Percentiles rank a stretch among this genome's conserved stretches.
These are phyloP conservation scores for Calvadosia cruxmelitensis DNA, from an alignment of 30 jellyfish, hydroid and myxozoan species.

Conservation along the genomic window DNA sequence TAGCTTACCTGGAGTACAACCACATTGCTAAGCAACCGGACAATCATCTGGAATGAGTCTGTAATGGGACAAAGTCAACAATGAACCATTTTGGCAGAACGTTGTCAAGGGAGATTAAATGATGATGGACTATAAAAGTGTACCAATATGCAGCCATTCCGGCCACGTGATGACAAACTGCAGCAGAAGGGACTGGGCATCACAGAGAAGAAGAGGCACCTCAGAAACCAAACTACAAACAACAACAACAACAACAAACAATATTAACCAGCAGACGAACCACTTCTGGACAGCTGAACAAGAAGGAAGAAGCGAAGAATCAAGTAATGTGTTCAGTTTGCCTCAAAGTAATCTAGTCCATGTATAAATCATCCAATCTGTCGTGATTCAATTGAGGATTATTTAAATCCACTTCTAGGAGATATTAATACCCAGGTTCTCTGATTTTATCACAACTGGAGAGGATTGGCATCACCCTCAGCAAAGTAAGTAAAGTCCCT, in stretches of 20 bases:
- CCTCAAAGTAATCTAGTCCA: too few relatives aligned
- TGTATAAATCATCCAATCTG: too few relatives aligned
- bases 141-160: conserved; percentile 36
- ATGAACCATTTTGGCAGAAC: background rate
- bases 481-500: too few relatives aligned
- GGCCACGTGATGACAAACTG: conserved; percentile 72
- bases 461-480: too few relatives aligned
- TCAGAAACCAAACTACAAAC: background rate
- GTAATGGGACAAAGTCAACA: background rate
- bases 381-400: too few relatives aligned
- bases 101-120: background rate
- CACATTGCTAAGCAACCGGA: background rate
- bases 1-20: background rate
- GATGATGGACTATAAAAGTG: background rate
- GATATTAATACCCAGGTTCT: too few relatives aligned
- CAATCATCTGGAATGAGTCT: background rate
- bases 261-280: too few relatives aligned
- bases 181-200: conserved; percentile 29
- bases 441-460: too few relatives aligned
- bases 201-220: conserved; percentile 37
- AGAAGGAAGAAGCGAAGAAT: too few relatives aligned
- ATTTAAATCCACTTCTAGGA: too few relatives aligned
- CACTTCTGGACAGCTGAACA: too few relatives aligned
- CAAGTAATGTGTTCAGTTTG: too few relatives aligned
- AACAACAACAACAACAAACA: conserved; percentile 3